A percentile compares a stretch with the other conserved stretches of the same genome.
Evolutionary conservation across 92 coral and sea anemone genomes (phyloP).

Genomic region (Porites divaricata): DNA sequence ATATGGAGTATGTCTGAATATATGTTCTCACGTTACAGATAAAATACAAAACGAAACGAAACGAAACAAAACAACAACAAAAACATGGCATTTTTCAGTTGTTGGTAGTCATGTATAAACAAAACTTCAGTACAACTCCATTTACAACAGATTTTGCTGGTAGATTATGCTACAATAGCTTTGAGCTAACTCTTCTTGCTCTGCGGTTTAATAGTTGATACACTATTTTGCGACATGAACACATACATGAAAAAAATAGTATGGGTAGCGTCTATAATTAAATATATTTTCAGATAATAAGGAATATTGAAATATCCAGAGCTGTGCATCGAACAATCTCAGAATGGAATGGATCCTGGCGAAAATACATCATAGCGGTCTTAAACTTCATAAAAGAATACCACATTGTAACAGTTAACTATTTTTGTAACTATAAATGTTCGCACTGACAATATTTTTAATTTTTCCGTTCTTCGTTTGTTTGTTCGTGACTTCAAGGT

Average conservation of each 20-base stretch:
- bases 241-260: neutral
- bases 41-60: too few relatives aligned
- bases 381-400: neutral
- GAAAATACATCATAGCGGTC: neutral
- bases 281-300: neutral
- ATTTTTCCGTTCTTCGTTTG: neutral
- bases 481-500: slow-evolving; percentile 20
- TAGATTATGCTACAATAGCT: neutral
- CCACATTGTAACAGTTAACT: neutral
- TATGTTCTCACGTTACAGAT: neutral
- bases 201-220: neutral
- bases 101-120: neutral
- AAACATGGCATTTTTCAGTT: neutral
- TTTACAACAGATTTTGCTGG: too few relatives aligned
- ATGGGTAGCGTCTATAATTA: neutral
- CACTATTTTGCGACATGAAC: neutral
- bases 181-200: neutral
- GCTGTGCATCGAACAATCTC: neutral
- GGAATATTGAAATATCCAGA: neutral
- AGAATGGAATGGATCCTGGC: neutral
- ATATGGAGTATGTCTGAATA: neutral
- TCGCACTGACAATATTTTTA: neutral
- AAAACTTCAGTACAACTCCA: neutral
- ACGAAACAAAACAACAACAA: neutral
- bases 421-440: neutral